These are phyloP conservation scores for Bothrops jararaca DNA, from an alignment of 2,113 vertebrate species.

Conservation along the genomic window DNA sequence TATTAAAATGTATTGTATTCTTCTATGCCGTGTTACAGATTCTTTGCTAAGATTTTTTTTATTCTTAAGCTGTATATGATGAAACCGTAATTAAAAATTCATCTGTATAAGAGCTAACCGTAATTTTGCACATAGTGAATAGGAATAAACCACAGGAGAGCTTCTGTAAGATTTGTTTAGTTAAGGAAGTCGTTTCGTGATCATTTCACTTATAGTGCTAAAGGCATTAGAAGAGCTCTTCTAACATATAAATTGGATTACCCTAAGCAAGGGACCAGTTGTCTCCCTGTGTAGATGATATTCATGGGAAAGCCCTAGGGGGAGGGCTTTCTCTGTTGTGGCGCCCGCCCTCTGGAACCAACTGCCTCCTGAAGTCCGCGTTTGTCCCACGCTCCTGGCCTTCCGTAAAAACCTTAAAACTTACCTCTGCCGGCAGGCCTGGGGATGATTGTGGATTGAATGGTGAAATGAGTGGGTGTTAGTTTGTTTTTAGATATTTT, in stretches of 20 bases:
- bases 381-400: too few species aligned
- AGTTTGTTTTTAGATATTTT: too few species aligned
- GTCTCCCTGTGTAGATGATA: background rate
- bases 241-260: background rate
- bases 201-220: background rate
- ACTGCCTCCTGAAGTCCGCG: too few species aligned
- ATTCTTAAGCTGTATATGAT: background rate
- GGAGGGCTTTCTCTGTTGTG: too few species aligned
- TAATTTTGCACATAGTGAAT: background rate
- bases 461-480: too few species aligned
- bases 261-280: background rate
- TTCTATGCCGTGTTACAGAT: background rate
- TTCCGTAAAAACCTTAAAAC: too few species aligned
- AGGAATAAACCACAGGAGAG: background rate
- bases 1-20: background rate
- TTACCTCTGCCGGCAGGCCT: too few species aligned
- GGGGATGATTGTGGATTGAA: too few species aligned
- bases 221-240: background rate
- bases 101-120: background rate
- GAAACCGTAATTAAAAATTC: background rate
- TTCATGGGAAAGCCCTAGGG: background rate
- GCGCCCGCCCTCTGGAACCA: too few species aligned
- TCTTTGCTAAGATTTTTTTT: background rate
- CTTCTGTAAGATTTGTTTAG: background rate
- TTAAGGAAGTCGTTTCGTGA: background rate